Percentiles rank a stretch among this genome's conserved stretches.
Evolutionary conservation across 2,113 vertebrate species (phyloP).

Genomic region (Heteronetta atricapilla): DNA sequence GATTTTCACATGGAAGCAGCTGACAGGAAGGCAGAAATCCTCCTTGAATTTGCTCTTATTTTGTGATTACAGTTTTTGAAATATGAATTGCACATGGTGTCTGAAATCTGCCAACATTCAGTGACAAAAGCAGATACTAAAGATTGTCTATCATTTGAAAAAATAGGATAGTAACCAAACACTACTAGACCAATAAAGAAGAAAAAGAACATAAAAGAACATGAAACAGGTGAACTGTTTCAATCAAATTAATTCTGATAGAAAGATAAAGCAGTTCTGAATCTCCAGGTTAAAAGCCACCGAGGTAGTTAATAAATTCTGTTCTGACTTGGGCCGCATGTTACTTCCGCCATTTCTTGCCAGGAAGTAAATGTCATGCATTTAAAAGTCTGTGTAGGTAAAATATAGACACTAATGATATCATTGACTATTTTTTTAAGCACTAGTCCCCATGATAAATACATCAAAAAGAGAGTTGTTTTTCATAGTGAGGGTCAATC

Average conservation of each 20-base stretch:
- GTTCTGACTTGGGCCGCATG: background rate
- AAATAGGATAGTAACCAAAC: slow-evolving; percentile 2
- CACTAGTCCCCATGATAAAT: background rate
- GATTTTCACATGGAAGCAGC: slow-evolving; percentile 44
- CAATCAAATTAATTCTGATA: background rate
- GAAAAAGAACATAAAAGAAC: background rate
- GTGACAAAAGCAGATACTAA: slow-evolving; percentile 4
- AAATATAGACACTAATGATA: background rate
- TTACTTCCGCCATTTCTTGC: background rate
- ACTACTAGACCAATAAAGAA: background rate
- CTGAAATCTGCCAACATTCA: slow-evolving; percentile 22
- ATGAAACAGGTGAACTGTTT: background rate
- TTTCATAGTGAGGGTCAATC: background rate
- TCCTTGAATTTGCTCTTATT: slow-evolving; percentile 40
- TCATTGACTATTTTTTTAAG: background rate
- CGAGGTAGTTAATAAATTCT: background rate
- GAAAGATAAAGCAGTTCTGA: background rate
- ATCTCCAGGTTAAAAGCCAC: background rate
- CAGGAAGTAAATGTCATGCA: background rate
- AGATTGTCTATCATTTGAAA: slow-evolving; percentile 7
- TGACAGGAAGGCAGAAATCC: slow-evolving; percentile 12
- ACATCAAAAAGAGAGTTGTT: background rate
- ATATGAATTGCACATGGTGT: background rate
- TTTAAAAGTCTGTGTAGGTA: background rate
- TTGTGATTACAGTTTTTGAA: slow-evolving; percentile 27